Base-by-base conservation (phyloP, 2,113 vertebrate genomes). In the Narcine bancroftii region DNA sequence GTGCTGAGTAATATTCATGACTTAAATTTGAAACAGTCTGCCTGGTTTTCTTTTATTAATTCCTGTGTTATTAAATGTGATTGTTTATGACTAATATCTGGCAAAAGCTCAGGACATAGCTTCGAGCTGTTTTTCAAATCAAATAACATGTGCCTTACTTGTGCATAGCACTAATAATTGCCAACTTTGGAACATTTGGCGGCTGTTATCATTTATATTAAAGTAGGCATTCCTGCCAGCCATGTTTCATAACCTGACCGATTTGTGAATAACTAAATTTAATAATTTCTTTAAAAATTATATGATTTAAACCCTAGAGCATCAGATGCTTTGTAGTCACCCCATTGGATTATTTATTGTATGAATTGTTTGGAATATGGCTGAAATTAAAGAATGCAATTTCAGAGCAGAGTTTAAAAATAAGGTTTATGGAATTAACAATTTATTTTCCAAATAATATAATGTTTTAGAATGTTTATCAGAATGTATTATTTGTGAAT, bases 31-130 rank as follows among this genome's bases (percentile, higher is more conserved):
- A 97, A 97, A 97, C 97, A 97, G 97, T 97, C 96, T 95, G 96
- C 96, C 96, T 97, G 95, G 95, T 96, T 97, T 98, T 96, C 98
- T 98, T 98, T 99, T 99, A 99, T 99, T 99, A 99, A 97, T 99
- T 99, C 98, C 96, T 97, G 95, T 98, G 97, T 99, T 99, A 99
- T 99, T 99, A 99, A 99, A 99, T 98, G 97, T 98, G 98, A 98
- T 97, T 98, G 97, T 98, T 99, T 98, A 98, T 97, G 97, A 97
- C 98, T 99, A 98, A 98, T 99, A 99, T 98, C 98, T 98, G 97
- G 98, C 97, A 95, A 69, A 95, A 96, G 96, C 95, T 97, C 96
- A 96, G 97, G 97, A 97, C 96, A 96, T 97, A 97, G 97, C 98
- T 98, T 96, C 96, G 93, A 98, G 97, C 97, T 98, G 97, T 98